Conservation (phyloP, 2,797 vertebrate species). For the Peromyscus aztecus region DNA sequence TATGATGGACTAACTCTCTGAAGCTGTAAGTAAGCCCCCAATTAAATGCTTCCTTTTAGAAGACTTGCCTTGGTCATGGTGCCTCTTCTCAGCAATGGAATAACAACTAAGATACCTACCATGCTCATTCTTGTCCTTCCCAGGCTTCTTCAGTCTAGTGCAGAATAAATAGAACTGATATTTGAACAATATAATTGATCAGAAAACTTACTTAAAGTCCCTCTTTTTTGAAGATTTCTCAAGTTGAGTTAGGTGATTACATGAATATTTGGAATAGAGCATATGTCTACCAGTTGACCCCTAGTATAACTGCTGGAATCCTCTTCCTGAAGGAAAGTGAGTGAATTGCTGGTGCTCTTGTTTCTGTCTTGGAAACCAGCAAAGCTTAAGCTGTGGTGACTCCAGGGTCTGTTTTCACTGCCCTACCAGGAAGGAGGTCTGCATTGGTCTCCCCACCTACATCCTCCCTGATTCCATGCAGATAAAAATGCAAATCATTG, state of each 20-base stretch:
- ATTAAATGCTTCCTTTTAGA: background rate
- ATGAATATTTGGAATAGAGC: background rate
- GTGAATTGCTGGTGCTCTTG: background rate
- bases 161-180: background rate
- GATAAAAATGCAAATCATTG: constrained; percentile 45
- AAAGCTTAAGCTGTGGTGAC: background rate
- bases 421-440: background rate
- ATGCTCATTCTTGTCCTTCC: background rate
- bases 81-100: background rate
- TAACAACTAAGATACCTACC: background rate
- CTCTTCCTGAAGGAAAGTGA: background rate
- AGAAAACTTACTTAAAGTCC: background rate
- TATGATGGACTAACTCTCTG: background rate
- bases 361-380: background rate
- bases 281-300: background rate
- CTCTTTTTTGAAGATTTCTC: background rate
- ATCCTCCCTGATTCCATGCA: background rate
- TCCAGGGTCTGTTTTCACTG: background rate
- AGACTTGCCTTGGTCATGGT: background rate
- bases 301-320: background rate
- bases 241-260: background rate
- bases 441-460: background rate
- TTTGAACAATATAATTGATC: background rate
- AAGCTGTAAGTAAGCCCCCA: background rate
- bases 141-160: background rate